Base-by-base conservation (phyloP, 2,797 vertebrate species). In the Myotis findleyi region DNA sequence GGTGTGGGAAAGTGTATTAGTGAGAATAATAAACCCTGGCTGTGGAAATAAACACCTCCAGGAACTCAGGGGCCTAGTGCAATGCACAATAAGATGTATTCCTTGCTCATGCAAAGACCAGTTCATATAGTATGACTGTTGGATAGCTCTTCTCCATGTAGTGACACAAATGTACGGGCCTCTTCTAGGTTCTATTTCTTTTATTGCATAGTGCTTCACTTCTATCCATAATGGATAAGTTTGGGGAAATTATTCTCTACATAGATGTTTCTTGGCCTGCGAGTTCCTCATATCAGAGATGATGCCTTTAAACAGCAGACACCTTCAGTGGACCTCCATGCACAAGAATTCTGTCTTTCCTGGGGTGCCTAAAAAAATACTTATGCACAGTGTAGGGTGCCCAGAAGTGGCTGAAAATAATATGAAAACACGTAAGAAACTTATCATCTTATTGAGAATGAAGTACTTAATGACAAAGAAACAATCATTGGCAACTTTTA, bases 281-380 rank as follows among this genome's bases (percentile, higher is more conserved):
- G 1, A 57, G 68, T 87, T 59, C 47, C 41, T 25, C 38, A 47
- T 25, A 73, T 33, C 38, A 87, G 51, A n/a, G 53, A 66, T 36
- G 47, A 17, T 36, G 21, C n/a, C 33, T 71, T 82, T 38, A 69
- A 57, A 21, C 8, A 53, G 18, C 62, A 41, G 21, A 33, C 2
- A 7, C 5, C 36, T 41, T 69, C n/a, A 9, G 14, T 7, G 55
- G 1, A 1, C 41, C 14, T 75, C 38, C 64, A 0, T 0, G 10
- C 18, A 9, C 21, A 66, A 11, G 59, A 73, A 87, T 25, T 68
- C 44, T 41, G 14, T 30, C 55, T 86, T 53, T 64, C 80, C 36
- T 36, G 51, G 3, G 12, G 7, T 4, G 5, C 17, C 44, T 41
- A 27, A 13, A 8, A 30, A 69, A 80, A 77, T 36, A 21, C 5